Evolutionary conservation across 2,888 invertebrate species (phyloP).

Genomic region (Anorthoa munda): DNA sequence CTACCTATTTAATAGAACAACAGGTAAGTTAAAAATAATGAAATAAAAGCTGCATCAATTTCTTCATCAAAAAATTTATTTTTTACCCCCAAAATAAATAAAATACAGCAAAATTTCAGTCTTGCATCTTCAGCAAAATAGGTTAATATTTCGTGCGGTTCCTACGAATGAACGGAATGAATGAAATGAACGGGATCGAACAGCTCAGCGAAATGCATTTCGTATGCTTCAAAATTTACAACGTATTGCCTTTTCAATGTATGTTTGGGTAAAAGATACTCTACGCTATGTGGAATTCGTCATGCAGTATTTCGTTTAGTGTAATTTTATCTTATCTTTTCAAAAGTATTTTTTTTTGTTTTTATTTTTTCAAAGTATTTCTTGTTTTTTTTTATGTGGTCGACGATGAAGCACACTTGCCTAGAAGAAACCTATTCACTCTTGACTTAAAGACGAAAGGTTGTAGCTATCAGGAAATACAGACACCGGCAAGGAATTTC

Average conservation of each 20-base stretch:
- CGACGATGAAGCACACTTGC: too few relatives aligned
- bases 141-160: conserved; percentile 46
- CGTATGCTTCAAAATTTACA: conserved; percentile 49
- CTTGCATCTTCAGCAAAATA: conserved; percentile 53
- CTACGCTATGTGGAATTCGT: neutral
- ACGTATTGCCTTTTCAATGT: conserved; percentile 43
- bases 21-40: neutral
- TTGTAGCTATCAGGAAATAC: too few relatives aligned
- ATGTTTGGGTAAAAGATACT: conserved; percentile 33
- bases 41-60: neutral
- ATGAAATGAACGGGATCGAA: conserved; percentile 44
- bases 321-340: neutral
- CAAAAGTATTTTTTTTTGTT: too few relatives aligned
- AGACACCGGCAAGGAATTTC: too few relatives aligned
- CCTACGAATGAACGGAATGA: conserved; percentile 40
- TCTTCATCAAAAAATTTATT: conserved; percentile 10
- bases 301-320: neutral
- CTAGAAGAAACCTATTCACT: too few relatives aligned
- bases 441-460: too few relatives aligned
- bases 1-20: neutral
- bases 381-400: too few relatives aligned
- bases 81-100: conserved; percentile 34
- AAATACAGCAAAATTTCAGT: conserved; percentile 43
- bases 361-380: too few relatives aligned
- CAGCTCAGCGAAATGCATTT: conserved; percentile 53